Evolutionary conservation across 2,113 vertebrate genomes (phyloP).

Genomic region (Cavia porcellus): DNA sequence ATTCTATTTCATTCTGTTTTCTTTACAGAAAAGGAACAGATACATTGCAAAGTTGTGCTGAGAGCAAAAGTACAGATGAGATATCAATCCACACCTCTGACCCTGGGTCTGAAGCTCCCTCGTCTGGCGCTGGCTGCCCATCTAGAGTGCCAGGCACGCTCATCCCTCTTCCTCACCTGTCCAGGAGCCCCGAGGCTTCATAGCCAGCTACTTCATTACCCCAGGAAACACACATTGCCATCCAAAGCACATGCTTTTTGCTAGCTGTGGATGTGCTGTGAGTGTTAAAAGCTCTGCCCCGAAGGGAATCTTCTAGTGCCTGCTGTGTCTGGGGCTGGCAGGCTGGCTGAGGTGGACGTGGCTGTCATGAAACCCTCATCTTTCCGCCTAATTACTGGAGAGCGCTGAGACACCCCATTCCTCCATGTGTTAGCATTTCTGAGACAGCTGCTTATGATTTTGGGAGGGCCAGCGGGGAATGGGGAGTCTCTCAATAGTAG

Average conservation of each 20-base stretch:
- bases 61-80: conserved; percentile 12
- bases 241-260: background rate
- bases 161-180: background rate
- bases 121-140: background rate
- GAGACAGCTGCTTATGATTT: background rate
- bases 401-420: background rate
- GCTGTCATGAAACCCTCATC: conserved; percentile 50
- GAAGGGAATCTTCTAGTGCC: background rate
- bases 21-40: no score
- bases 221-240: background rate
- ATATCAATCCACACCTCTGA: background rate
- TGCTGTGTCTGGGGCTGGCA: conserved; percentile 57
- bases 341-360: conserved; percentile 13
- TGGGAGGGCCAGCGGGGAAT: background rate
- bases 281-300: conserved; percentile 58
- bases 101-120: background rate
- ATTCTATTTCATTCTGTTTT: background rate
- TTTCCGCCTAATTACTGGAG: conserved; percentile 15
- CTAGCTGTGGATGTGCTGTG: conserved; percentile 20
- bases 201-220: background rate
- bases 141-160: background rate
- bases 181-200: background rate
- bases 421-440: conserved; percentile 46
- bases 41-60: background rate
- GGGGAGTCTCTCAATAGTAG: background rate